These are phyloP conservation scores for Microctenopoma lineatum DNA, from an alignment of 2,797 vertebrate species.

Conservation along the genomic window DNA sequence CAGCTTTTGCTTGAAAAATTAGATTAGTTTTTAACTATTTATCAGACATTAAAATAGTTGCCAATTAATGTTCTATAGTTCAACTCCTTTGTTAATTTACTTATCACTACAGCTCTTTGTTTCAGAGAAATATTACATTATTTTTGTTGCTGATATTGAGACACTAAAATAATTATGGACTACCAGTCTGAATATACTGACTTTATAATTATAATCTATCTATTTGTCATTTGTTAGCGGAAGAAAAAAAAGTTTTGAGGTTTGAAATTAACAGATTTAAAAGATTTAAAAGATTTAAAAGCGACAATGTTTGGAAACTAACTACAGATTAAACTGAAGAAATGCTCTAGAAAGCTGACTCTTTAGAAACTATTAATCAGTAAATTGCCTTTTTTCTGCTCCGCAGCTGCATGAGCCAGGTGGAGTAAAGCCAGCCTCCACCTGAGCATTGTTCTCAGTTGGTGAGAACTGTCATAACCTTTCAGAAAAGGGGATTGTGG, in stretches of 20 bases:
- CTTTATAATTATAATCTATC: no score
- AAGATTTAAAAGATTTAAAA: no score
- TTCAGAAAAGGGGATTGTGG: constrained; percentile 73
- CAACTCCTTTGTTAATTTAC: not conserved
- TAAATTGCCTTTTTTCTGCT: constrained; percentile 28
- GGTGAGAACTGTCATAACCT: constrained; percentile 72
- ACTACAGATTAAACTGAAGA: not conserved
- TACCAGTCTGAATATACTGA: no score
- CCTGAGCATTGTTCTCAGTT: constrained; percentile 73
- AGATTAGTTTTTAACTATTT: no score
- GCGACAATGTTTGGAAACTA: not conserved
- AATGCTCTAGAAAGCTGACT: not conserved
- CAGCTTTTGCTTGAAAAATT: not conserved
- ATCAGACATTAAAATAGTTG: not conserved
- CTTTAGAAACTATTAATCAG: not conserved
- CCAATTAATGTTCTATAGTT: not conserved
- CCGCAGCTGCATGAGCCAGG: constrained; percentile 55
- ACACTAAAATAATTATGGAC: not conserved
- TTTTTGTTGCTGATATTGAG: not conserved
- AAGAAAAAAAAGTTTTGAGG: no score
- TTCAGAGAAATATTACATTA: not conserved
- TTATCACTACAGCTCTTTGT: not conserved
- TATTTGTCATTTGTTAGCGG: no score
- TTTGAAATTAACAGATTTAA: no score
- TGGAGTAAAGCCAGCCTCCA: constrained; percentile 63